Percentiles rank a stretch among this genome's conserved stretches.
Evolutionary conservation across 2,888 invertebrate genomes (phyloP).

Genomic region (Limnephilus marmoratus): DNA sequence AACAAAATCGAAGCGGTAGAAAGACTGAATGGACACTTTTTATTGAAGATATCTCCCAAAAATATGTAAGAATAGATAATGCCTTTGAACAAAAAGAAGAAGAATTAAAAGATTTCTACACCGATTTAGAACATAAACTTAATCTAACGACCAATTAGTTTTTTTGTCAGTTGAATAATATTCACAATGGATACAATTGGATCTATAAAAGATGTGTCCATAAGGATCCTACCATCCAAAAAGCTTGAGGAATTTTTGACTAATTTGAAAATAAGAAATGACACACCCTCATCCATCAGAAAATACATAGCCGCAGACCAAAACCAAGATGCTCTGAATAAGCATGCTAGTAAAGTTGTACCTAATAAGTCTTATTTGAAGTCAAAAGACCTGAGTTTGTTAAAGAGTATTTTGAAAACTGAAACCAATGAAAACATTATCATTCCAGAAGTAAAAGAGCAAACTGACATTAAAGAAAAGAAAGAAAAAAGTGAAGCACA

Average conservation of each 20-base stretch:
- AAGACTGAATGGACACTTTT: slow-evolving; percentile 84
- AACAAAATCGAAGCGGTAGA: slow-evolving; percentile 75
- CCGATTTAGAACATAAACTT: slow-evolving; percentile 85
- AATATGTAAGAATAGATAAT: slow-evolving; percentile 86
- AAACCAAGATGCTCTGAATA: slow-evolving; percentile 66
- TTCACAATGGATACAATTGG: slow-evolving; percentile 76
- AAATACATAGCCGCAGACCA: slow-evolving; percentile 68
- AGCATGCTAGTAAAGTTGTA: slow-evolving; percentile 24
- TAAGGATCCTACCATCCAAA: slow-evolving; percentile 81
- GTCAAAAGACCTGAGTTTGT: slow-evolving; percentile 50
- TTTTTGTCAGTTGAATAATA: slow-evolving; percentile 33
- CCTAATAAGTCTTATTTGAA: slow-evolving; percentile 38
- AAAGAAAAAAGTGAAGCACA: slow-evolving; percentile 34
- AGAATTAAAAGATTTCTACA: slow-evolving; percentile 85
- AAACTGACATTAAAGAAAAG: slow-evolving; percentile 16
- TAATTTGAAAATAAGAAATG: slow-evolving; percentile 72
- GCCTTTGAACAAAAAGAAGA: slow-evolving; percentile 88
- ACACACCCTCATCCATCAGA: slow-evolving; percentile 77
- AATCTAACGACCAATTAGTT: slow-evolving; percentile 75
- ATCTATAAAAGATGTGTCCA: slow-evolving; percentile 80
- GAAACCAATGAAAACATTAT: slow-evolving; percentile 25
- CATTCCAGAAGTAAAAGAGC: slow-evolving; percentile 2
- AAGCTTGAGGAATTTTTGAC: slow-evolving; percentile 78
- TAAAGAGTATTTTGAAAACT: slow-evolving; percentile 52
- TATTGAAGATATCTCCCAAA: slow-evolving; percentile 86